Conservation (phyloP, 2,797 vertebrate genomes). For the Poeciliopsis turneri region DNA sequence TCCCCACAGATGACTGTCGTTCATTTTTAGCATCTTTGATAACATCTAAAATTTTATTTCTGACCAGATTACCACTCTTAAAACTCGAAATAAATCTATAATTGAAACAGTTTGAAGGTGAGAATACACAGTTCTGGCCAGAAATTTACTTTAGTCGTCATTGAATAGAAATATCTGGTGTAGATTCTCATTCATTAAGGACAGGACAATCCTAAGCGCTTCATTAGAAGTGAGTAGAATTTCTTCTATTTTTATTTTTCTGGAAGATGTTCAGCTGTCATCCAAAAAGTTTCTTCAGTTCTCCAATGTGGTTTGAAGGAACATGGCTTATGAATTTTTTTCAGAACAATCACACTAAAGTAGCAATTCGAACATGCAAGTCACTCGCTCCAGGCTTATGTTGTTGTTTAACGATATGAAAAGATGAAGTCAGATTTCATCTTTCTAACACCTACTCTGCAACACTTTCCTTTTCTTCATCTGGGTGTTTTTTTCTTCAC, state of each 20-base stretch:
- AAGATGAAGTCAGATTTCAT: background rate
- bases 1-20: conserved; percentile 23
- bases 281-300: background rate
- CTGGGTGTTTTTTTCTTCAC: background rate
- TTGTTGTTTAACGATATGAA: background rate
- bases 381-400: background rate
- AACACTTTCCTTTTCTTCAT: background rate
- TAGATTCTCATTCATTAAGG: background rate
- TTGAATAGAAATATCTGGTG: background rate
- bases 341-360: background rate
- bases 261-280: background rate
- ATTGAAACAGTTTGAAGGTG: background rate
- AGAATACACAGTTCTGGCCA: background rate
- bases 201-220: background rate
- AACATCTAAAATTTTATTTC: background rate
- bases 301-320: background rate
- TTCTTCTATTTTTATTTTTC: background rate
- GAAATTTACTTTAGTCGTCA: background rate
- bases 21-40: conserved; percentile 10
- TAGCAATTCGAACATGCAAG: background rate
- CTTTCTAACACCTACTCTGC: background rate
- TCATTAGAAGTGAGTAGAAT: background rate
- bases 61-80: background rate
- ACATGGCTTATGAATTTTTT: background rate
- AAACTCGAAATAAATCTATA: background rate